phyloP scores from a whole-genome alignment of 2,797 vertebrate genomes.

The Sparus aurata region DNA sequence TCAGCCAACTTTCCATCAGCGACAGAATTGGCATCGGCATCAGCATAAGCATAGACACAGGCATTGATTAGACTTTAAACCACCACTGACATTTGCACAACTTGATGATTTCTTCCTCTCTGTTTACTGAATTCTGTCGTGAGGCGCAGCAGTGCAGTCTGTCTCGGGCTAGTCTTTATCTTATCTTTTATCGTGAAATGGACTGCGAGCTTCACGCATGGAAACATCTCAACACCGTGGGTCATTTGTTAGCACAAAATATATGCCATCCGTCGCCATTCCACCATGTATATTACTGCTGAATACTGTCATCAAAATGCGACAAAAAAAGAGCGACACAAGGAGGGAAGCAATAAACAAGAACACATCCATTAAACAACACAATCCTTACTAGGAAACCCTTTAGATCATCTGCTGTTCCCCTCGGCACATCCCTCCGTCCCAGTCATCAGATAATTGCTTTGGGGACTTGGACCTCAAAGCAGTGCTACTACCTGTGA shows the following conservation, averaged over 20 bases:
- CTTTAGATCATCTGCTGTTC: neutral
- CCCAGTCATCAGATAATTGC: constrained; percentile 23
- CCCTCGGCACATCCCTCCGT: constrained; percentile 23
- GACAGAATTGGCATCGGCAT: too few relatives aligned
- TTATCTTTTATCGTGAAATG: too few relatives aligned
- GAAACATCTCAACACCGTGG: neutral
- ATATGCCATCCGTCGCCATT: neutral
- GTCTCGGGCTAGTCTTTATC: too few relatives aligned
- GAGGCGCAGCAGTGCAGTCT: too few relatives aligned
- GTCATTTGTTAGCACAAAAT: neutral
- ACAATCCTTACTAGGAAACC: neutral
- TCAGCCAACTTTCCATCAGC: too few relatives aligned
- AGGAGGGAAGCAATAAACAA: constrained; percentile 16
- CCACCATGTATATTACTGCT: neutral
- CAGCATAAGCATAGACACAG: too few relatives aligned
- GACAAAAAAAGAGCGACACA: neutral
- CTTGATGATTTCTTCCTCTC: neutral
- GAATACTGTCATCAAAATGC: neutral
- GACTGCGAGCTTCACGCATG: neutral
- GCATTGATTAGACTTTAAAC: neutral
- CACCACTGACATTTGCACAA: neutral
- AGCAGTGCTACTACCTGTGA: constrained; percentile 27
- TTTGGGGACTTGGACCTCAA: constrained; percentile 17
- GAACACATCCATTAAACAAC: neutral
- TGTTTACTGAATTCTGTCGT: neutral